Conservation (phyloP, 2,888 invertebrate genomes). For the Drosophila subsilvestris region DNA sequence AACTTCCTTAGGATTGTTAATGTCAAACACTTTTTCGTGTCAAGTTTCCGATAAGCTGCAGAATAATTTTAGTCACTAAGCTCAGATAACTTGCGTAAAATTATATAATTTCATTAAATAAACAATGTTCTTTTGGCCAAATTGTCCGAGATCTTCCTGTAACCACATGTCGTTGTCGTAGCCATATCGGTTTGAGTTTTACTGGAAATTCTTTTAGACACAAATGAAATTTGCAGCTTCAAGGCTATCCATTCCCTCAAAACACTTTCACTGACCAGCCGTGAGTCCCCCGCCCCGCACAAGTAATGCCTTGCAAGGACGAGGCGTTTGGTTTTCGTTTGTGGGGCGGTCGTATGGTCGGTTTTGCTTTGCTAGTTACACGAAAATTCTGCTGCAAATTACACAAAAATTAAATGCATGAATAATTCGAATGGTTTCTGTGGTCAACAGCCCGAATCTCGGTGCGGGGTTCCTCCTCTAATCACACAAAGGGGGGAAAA, state of each 20-base stretch:
- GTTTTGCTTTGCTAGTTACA: conserved; percentile 55
- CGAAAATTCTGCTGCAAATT: conserved; percentile 75
- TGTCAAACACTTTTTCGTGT: no score
- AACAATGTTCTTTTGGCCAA: conserved; percentile 5
- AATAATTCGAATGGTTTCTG: conserved; percentile 79
- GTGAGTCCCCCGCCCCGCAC: conserved; percentile 47
- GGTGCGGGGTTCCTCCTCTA: conserved; percentile 39
- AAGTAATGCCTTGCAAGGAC: conserved; percentile 60
- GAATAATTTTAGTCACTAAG: no score
- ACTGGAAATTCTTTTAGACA: conserved; percentile 8
- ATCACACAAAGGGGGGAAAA: conserved; percentile 51
- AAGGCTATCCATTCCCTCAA: conserved; percentile 28
- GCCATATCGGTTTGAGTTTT: conserved; percentile 25
- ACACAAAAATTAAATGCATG: conserved; percentile 79
- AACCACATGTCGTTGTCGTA: conserved; percentile 25
- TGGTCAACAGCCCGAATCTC: conserved; percentile 66
- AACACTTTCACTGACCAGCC: conserved; percentile 69
- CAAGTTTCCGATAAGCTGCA: no score
- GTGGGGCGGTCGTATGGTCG: conserved; percentile 25
- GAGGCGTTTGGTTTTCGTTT: conserved; percentile 47
- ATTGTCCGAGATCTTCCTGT: neutral
- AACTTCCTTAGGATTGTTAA: no score
- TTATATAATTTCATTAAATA: neutral
- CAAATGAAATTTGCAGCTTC: conserved; percentile 2
- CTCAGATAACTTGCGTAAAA: neutral